phyloP scores from a whole-genome alignment of 1,140 invertebrate species.

The Sesamia nonagrioides region DNA sequence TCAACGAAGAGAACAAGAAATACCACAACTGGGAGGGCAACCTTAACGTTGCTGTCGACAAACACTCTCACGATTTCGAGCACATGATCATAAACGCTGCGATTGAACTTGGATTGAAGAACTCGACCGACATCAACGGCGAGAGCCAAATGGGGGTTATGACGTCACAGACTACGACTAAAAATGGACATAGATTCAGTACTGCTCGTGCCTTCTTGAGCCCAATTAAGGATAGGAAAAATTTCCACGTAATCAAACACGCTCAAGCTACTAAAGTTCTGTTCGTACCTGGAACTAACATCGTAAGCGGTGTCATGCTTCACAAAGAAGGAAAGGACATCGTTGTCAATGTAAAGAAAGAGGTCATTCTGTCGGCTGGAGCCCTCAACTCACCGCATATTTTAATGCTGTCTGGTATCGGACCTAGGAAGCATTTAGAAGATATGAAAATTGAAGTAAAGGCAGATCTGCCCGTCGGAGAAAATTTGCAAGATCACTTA shows the following conservation, averaged over 20 bases:
- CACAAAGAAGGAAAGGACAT: constrained; percentile 84
- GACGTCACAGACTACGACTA: constrained; percentile 73
- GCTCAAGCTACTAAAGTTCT: constrained; percentile 89
- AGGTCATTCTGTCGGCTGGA: constrained; percentile 91
- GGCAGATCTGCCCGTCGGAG: constrained; percentile 89
- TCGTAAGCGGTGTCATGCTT: constrained; percentile 89
- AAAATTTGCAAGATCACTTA: constrained; percentile 90
- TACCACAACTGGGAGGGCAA: constrained; percentile 93
- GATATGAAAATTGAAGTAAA: constrained; percentile 89
- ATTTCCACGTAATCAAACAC: constrained; percentile 90
- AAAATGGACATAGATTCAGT: constrained; percentile 85
- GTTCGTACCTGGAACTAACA: constrained; percentile 86
- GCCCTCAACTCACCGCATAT: constrained; percentile 91
- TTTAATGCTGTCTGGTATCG: constrained; percentile 92
- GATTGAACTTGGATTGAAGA: constrained; percentile 91
- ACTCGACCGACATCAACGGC: constrained; percentile 88
- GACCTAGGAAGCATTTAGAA: constrained; percentile 90
- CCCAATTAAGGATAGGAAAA: constrained; percentile 87
- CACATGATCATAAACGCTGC: constrained; percentile 92
- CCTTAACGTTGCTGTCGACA: constrained; percentile 91
- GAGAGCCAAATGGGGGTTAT: constrained; percentile 83
- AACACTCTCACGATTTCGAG: constrained; percentile 90
- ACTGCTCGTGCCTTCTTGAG: constrained; percentile 87
- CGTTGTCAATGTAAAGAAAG: constrained; percentile 87
- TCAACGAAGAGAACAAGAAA: constrained; percentile 54